These are phyloP conservation scores for Venustoraphidia nigricollis DNA, from an alignment of 2,888 invertebrate genomes.

Conservation along the genomic window DNA sequence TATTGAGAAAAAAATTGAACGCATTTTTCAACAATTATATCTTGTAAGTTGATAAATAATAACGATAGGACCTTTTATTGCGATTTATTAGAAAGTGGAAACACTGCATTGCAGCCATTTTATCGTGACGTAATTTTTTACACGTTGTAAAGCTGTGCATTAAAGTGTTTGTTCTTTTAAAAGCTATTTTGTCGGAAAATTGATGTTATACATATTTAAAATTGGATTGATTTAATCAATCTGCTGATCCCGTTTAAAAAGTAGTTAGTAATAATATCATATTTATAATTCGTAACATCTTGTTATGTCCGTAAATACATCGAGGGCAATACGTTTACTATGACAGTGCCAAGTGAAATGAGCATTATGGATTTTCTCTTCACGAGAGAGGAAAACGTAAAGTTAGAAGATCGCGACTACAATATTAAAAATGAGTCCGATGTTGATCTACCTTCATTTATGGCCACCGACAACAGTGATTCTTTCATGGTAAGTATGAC, in stretches of 20 bases:
- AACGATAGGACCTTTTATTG: no score
- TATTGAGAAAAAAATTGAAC: no score
- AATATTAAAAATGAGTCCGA: slow-evolving; percentile 11
- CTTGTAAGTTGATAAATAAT: no score
- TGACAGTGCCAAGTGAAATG: slow-evolving; percentile 23
- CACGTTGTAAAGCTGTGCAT: slow-evolving; percentile 35
- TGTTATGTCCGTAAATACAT: not conserved
- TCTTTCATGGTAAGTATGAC: slow-evolving; percentile 2
- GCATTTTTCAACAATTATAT: no score
- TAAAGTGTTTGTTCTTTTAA: not conserved
- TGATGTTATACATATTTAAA: not conserved
- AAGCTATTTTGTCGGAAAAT: not conserved
- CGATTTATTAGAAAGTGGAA: no score
- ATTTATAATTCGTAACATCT: not conserved
- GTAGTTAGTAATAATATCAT: not conserved
- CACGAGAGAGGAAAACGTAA: slow-evolving; percentile 23
- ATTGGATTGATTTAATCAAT: no score
- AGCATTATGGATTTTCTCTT: slow-evolving; percentile 26
- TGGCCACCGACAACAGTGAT: slow-evolving; percentile 1
- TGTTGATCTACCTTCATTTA: slow-evolving; percentile 1
- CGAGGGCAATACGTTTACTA: slow-evolving; percentile 11
- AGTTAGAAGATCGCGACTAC: slow-evolving; percentile 19
- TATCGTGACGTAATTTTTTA: slow-evolving; percentile 46
- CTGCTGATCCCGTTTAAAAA: not conserved
- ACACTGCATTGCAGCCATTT: not conserved